These are phyloP conservation scores for Spatulosminthurus flaviceps DNA, from an alignment of 2,888 invertebrate genomes.

Conservation along the genomic window DNA sequence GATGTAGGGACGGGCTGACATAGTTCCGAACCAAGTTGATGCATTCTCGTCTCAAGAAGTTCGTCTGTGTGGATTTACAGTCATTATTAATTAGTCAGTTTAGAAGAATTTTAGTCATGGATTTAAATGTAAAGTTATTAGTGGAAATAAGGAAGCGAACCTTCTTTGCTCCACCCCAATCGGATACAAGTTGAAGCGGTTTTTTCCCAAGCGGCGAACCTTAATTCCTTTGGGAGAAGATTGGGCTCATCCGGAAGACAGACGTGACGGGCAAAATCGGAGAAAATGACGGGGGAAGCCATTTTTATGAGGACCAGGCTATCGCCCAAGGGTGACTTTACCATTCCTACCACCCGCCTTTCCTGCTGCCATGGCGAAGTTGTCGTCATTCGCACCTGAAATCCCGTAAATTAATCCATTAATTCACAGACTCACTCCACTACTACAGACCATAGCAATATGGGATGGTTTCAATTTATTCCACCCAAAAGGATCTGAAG, in stretches of 20 bases:
- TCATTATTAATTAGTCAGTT: too few relatives aligned
- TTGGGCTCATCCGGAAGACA: slow-evolving; percentile 76
- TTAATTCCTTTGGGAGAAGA: slow-evolving; percentile 63
- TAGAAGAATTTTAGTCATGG: too few relatives aligned
- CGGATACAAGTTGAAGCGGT: slow-evolving; percentile 73
- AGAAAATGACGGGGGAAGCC: slow-evolving; percentile 77
- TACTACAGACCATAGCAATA: too few relatives aligned
- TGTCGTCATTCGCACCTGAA: slow-evolving; percentile 75
- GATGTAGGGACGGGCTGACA: slow-evolving; percentile 50
- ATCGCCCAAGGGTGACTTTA: slow-evolving; percentile 86
- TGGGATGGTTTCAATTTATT: too few relatives aligned
- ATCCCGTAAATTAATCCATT: background rate
- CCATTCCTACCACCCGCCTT: slow-evolving; percentile 77
- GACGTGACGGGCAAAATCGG: slow-evolving; percentile 84
- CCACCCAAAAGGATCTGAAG: too few relatives aligned
- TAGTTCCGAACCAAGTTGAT: slow-evolving; percentile 56
- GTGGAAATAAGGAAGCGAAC: too few relatives aligned
- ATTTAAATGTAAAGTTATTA: too few relatives aligned
- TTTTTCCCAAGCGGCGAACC: slow-evolving; percentile 62
- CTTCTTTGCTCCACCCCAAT: slow-evolving; percentile 84
- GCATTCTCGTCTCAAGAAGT: slow-evolving; percentile 62
- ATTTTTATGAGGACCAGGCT: slow-evolving; percentile 83
- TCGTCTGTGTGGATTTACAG: too few relatives aligned
- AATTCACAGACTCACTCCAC: too few relatives aligned
- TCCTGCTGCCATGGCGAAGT: slow-evolving; percentile 90